Evolutionary conservation across 1,140 invertebrate species (phyloP).

Genomic region (Ceratitis capitata): DNA sequence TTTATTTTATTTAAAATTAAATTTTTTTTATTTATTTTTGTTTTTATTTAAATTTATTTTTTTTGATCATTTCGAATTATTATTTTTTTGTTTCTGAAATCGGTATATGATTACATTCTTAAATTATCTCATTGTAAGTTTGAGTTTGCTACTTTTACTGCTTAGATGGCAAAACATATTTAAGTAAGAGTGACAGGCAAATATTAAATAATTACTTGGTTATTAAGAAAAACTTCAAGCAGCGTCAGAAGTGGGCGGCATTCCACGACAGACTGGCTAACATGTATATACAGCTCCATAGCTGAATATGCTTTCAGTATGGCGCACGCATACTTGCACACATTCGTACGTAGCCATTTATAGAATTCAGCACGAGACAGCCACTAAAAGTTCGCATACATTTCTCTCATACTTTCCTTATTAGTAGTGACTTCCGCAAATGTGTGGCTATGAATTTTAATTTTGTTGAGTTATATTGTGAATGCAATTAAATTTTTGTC

Average conservation of each 20-base stretch:
- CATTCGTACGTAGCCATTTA: neutral
- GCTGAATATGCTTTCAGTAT: neutral
- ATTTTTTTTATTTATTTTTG: too few species aligned
- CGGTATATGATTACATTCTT: too few species aligned
- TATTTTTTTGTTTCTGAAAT: too few species aligned
- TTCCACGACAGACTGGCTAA: neutral
- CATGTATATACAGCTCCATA: neutral
- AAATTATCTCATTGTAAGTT: too few species aligned
- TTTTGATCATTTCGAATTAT: too few species aligned
- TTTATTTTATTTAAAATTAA: too few species aligned
- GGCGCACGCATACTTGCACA: neutral
- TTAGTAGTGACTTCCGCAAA: neutral
- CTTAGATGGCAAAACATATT: too few species aligned
- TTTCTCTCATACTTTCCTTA: neutral
- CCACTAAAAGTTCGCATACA: neutral
- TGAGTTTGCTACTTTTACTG: too few species aligned
- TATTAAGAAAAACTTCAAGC: neutral
- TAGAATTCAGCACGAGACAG: conserved; percentile 7
- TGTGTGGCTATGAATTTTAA: neutral
- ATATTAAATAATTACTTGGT: neutral
- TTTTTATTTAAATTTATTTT: too few species aligned
- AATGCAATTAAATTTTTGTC: too few species aligned
- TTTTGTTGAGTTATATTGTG: neutral
- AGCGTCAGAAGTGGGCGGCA: neutral
- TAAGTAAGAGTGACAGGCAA: neutral